phyloP scores from a whole-genome alignment of 2,797 vertebrate species.

The Linurgus olivaceus region DNA sequence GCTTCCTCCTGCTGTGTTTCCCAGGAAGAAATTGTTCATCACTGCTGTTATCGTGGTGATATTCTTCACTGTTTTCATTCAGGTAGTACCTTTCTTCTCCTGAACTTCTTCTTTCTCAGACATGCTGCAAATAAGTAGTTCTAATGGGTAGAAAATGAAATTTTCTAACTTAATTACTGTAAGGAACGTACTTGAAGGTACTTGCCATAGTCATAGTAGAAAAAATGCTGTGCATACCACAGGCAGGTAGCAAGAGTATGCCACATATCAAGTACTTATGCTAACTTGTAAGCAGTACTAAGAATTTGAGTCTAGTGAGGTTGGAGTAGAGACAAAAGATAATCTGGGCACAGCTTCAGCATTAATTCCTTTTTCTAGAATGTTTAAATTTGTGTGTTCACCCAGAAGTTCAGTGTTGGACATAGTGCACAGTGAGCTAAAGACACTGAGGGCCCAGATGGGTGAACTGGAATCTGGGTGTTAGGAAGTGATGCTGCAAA shows the following conservation, averaged over 20 bases:
- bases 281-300: background rate
- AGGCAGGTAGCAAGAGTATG: background rate
- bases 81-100: constrained; percentile 76
- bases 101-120: background rate
- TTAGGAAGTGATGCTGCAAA: background rate
- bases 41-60: constrained; percentile 92
- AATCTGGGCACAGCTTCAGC: background rate
- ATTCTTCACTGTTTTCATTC: constrained; percentile 95
- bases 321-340: constrained; percentile 1
- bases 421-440: background rate
- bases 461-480: background rate
- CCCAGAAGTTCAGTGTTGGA: background rate
- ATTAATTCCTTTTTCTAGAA: background rate
- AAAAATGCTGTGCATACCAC: background rate
- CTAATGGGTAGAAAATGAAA: background rate
- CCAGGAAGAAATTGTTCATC: constrained; percentile 88
- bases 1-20: constrained; percentile 85
- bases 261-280: constrained; percentile 3
- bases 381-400: background rate
- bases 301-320: constrained; percentile 2
- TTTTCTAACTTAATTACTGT: background rate
- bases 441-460: background rate
- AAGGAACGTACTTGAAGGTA: background rate
- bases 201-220: background rate
- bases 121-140: background rate